Evolutionary conservation across 2,113 vertebrate species (phyloP).

Genomic region (Glaucidium brasilianum): DNA sequence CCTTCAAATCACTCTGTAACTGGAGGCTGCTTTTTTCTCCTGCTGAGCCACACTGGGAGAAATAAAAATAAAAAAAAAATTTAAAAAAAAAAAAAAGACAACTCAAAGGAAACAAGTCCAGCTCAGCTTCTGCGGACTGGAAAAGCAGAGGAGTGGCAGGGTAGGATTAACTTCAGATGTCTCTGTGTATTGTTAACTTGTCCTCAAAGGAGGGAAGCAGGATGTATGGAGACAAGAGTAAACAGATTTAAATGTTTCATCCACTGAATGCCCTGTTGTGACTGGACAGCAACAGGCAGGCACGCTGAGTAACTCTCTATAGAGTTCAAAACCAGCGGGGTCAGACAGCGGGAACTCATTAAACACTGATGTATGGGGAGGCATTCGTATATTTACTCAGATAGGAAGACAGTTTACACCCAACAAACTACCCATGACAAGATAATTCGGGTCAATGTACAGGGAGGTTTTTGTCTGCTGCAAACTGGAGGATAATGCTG

Average conservation of each 20-base stretch:
- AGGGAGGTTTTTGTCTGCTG: not conserved
- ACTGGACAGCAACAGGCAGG: not conserved
- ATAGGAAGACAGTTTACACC: not conserved
- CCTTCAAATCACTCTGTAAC: slow-evolving; percentile 68
- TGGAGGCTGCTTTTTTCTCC: slow-evolving; percentile 37
- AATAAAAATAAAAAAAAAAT: not conserved
- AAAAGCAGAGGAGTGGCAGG: not conserved
- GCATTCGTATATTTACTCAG: not conserved
- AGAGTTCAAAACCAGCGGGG: not conserved
- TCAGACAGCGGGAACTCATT: not conserved
- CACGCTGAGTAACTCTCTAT: not conserved
- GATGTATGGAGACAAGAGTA: not conserved
- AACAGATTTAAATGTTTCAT: not conserved
- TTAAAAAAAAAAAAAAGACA: not conserved
- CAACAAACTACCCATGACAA: not conserved
- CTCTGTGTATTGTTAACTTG: not conserved
- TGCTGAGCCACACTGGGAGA: not conserved
- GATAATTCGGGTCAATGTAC: not conserved
- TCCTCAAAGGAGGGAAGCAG: not conserved
- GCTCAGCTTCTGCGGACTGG: not conserved
- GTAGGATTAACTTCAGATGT: not conserved
- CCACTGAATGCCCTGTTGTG: not conserved
- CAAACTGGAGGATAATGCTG: not conserved
- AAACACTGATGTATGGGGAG: not conserved
- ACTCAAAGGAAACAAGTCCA: not conserved